Evolutionary conservation across 2,797 vertebrate species (phyloP), one percentile per base, ranked within the genome.

Genomic region (Martes flavigula): DNA sequence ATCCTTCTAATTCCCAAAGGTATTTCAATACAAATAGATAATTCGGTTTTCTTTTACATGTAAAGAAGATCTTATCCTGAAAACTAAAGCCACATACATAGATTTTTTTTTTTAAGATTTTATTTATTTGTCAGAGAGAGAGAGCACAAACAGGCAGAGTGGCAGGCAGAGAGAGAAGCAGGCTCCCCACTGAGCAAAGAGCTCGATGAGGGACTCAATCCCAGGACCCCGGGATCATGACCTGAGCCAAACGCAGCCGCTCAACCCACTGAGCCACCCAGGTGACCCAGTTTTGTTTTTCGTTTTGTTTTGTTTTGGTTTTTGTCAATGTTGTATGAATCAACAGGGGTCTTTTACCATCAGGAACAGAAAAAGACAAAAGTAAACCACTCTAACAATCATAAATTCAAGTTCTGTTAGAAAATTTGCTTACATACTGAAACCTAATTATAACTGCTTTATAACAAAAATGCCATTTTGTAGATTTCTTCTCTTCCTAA

Each of bases 381-480:
- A 97, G 23, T 21, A 54, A 93, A 58, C 12, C 60, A 72, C 32
- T 82, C 38, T 78, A 82, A 73, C 48, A 25, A 81, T 21, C 8
- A 7, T 60, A 93, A 96, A 25, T 85, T 94, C 46, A 85, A 94
- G 40, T 73, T 90, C 58, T 83, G 13, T 13, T 43, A 40, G 51
- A 91, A 97, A 62, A 84, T 43, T 40, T 72, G 40, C 88, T 58
- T 90, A 90, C 62, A 86, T 79, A 51, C 38, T 96, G 56, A 96
- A 75, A 94, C 95, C 79, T 93, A 95, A 95, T 93, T 97, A 68
- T 87, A 96, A 93, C 70, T 82, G 40, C 51, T 86, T 93, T 87
- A 60, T 87, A 96, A 94, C 23, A 96, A 93, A 94, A 97, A 93
- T 91, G 12, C 70, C 43, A 68, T 85, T 96, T 96, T 70, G 43